A percentile compares a stretch with the other conserved stretches of the same genome.
These are phyloP conservation scores for Athrips mouffetella DNA, from an alignment of 2,888 invertebrate genomes.

Conservation along the genomic window DNA sequence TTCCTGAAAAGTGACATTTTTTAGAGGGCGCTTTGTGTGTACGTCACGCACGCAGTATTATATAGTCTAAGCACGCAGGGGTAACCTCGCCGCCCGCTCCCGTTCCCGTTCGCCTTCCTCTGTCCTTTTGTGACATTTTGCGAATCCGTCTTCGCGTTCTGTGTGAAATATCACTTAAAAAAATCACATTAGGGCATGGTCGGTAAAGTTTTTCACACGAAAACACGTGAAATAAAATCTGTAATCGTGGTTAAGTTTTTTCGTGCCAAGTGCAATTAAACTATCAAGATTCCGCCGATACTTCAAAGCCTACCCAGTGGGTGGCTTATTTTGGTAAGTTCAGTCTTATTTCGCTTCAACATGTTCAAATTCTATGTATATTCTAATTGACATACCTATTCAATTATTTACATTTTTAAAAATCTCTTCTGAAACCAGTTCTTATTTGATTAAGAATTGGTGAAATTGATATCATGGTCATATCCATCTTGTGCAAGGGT, in stretches of 20 bases:
- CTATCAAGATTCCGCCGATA: slow-evolving; percentile 90
- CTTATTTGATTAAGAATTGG: neutral
- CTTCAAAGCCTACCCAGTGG: slow-evolving; percentile 88
- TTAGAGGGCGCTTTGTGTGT: slow-evolving; percentile 52
- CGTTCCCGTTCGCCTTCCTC: slow-evolving; percentile 34
- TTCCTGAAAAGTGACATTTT: slow-evolving; percentile 28
- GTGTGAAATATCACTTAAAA: slow-evolving; percentile 47
- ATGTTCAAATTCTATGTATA: neutral
- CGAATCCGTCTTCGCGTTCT: slow-evolving; percentile 60
- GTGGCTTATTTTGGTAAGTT: slow-evolving; percentile 85
- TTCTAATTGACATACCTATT: neutral
- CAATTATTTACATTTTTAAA: neutral
- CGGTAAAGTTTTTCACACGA: slow-evolving; percentile 64
- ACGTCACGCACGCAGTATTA: too few species aligned
- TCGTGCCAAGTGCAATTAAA: slow-evolving; percentile 79
- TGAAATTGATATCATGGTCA: slow-evolving; percentile 15
- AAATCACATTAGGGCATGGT: slow-evolving; percentile 73
- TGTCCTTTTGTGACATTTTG: slow-evolving; percentile 69
- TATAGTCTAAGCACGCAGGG: too few species aligned
- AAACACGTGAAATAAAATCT: slow-evolving; percentile 65
- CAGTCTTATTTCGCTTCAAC: slow-evolving; percentile 22
- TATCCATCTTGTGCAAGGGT: slow-evolving; percentile 11
- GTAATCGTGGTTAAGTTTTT: slow-evolving; percentile 71
- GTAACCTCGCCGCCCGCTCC: slow-evolving; percentile 32
- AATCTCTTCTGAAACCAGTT: neutral